Percentiles rank a stretch among this genome's conserved stretches.
These are phyloP conservation scores for Aphidius ervi DNA, from an alignment of 1,140 invertebrate genomes.

Conservation along the genomic window DNA sequence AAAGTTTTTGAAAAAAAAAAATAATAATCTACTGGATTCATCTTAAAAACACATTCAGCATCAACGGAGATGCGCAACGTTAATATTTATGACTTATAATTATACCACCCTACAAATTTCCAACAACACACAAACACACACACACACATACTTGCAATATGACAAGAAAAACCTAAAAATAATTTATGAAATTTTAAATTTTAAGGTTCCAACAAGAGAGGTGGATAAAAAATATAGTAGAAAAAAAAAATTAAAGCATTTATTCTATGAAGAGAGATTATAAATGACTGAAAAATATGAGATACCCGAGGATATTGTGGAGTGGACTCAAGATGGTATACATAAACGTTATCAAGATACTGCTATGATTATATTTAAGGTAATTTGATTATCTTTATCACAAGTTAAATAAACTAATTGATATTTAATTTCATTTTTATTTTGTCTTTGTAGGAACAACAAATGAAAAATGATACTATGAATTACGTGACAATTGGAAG, in stretches of 20 bases:
- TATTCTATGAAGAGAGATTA: too few species aligned
- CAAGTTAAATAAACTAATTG: neutral
- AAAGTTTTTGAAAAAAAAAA: too few species aligned
- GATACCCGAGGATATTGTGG: conserved; percentile 32
- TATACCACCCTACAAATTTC: conserved; percentile 5
- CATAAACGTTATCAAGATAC: conserved; percentile 45
- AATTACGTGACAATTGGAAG: conserved; percentile 47
- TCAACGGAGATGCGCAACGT: too few species aligned
- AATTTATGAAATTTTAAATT: too few species aligned
- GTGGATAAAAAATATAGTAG: too few species aligned
- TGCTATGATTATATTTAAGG: conserved; percentile 42
- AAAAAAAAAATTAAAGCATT: too few species aligned
- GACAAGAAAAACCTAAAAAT: too few species aligned
- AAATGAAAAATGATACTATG: conserved; percentile 28
- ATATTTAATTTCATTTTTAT: conserved; percentile 1
- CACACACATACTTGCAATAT: too few species aligned
- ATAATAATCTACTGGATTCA: too few species aligned
- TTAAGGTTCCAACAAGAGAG: too few species aligned
- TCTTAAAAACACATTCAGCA: too few species aligned
- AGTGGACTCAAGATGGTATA: conserved; percentile 37
- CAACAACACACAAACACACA: neutral
- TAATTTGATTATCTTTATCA: conserved; percentile 23
- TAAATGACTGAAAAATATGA: conserved; percentile 44
- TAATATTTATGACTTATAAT: too few species aligned
- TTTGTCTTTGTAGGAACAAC: conserved; percentile 36